These are phyloP conservation scores for Saccopteryx bilineata DNA, from an alignment of 2,113 vertebrate species.

Conservation along the genomic window DNA sequence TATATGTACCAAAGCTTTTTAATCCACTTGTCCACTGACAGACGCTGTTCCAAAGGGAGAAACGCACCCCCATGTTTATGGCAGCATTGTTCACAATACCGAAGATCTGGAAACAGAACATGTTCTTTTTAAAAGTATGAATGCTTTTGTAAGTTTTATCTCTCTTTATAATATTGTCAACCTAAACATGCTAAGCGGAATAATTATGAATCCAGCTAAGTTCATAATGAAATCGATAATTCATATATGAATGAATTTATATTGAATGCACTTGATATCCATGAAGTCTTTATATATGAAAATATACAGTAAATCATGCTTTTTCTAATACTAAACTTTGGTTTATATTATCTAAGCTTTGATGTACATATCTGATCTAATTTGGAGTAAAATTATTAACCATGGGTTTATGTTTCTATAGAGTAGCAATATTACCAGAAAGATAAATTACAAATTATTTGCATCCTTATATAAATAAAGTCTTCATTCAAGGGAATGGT, in stretches of 20 bases:
- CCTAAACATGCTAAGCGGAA: not conserved
- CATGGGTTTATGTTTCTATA: not conserved
- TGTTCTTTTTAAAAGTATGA: not conserved
- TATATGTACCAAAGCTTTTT: no score
- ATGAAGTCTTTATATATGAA: conserved; percentile 45
- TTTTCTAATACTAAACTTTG: conserved; percentile 43
- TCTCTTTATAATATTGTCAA: conserved; percentile 45
- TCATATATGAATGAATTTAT: conserved; percentile 22
- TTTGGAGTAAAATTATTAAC: conserved; percentile 15
- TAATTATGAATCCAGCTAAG: conserved; percentile 52
- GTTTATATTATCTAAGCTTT: conserved; percentile 29
- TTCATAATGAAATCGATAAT: not conserved
- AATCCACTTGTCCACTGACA: no score
- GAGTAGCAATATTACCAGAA: conserved; percentile 7
- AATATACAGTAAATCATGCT: conserved; percentile 41
- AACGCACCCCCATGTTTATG: no score
- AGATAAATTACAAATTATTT: conserved; percentile 48
- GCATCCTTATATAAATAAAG: not conserved
- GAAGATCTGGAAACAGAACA: not conserved
- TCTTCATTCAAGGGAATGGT: not conserved
- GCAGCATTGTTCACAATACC: no score
- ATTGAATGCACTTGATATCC: conserved; percentile 9
- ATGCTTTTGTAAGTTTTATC: conserved; percentile 50
- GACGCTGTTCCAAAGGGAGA: no score
- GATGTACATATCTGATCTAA: not conserved